Evolutionary conservation across 2,113 vertebrate genomes (phyloP), one percentile per base, ranked within the genome.

Genomic region (Ornithorhynchus anatinus): DNA sequence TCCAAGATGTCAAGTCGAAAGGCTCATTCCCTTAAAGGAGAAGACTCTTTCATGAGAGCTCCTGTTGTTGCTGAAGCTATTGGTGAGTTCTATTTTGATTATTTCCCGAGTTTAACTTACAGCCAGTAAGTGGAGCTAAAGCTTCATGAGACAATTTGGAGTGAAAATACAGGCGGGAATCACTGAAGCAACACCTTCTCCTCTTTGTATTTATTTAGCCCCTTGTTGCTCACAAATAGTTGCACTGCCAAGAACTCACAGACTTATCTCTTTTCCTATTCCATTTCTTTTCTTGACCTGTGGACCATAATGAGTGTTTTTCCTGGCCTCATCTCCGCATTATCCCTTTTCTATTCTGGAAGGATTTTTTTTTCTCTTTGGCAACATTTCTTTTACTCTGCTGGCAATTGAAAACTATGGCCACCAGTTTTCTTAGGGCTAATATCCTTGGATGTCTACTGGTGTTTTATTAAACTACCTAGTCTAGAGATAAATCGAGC

Each of bases 71-170:
- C 31, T 50, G 66, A 31, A 70, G 14, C 27, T 33, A n/a, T 53
- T 15, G 13, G 39, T 35, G 17, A 67, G 44, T 32, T 65, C 27
- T 62, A 32, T 37, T 69, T 45, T 47, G 25, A 60, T 22, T 19
- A 1, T 40, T 64, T 58, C 14, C 12, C 11, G 36, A 81, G 43
- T 84, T 88, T 64, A 80, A 86, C 88, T 88, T 85, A 77, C 48
- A 86, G 60, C 90, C 93, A 90, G 91, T 83, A 90, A 91, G 91
- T 88, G 93, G 93, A 91, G 91, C 92, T 90, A 89, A 89, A 87
- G 89, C 69, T 89, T 91, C 79, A 42, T 0, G 50, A 80, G 36
- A 88, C 3, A 32, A 47, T 63, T 59, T 32, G 45, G 68, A 56
- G 56, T 33, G 61, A 22, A 59, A 71, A 32, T 19, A 47, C 32